Percentiles rank a stretch among this genome's conserved stretches.
These are phyloP conservation scores for Tonatia bakeri DNA, from an alignment of 2,113 vertebrate species.

Conservation along the genomic window DNA sequence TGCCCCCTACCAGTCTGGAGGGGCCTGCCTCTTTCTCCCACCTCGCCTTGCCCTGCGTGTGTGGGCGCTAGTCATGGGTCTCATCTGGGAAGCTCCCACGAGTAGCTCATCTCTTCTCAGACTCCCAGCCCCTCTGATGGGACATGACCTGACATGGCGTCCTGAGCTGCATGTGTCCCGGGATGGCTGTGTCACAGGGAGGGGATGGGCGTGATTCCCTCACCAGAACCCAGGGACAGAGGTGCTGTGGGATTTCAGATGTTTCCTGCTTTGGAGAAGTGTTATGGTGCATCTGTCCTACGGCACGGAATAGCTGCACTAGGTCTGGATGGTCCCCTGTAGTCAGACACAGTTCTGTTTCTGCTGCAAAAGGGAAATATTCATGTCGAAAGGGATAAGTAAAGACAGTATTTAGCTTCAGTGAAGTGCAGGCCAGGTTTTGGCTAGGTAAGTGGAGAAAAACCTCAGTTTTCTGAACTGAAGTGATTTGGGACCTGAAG, in stretches of 20 bases:
- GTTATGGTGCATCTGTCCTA: rapidly evolving
- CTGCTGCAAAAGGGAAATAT: neutral
- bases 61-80: rapidly evolving
- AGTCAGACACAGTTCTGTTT: neutral
- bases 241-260: neutral
- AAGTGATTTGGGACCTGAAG: neutral
- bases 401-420: neutral
- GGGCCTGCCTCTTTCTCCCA: neutral
- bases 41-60: neutral
- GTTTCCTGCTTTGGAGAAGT: neutral
- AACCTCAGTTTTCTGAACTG: neutral
- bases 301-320: rapidly evolving
- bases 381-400: neutral
- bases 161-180: rapidly evolving
- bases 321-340: neutral
- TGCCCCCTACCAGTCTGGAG: rapidly evolving
- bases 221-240: neutral
- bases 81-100: rapidly evolving
- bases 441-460: neutral
- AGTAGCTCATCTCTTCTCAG: neutral
- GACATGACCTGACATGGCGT: rapidly evolving
- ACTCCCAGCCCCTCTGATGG: rapidly evolving
- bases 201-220: rapidly evolving
- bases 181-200: too few relatives aligned
- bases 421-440: neutral